A percentile compares a stretch with the other conserved stretches of the same genome.
These are phyloP conservation scores for Gobionotothen gibberifrons DNA, from an alignment of 2,797 vertebrate species.

Conservation along the genomic window DNA sequence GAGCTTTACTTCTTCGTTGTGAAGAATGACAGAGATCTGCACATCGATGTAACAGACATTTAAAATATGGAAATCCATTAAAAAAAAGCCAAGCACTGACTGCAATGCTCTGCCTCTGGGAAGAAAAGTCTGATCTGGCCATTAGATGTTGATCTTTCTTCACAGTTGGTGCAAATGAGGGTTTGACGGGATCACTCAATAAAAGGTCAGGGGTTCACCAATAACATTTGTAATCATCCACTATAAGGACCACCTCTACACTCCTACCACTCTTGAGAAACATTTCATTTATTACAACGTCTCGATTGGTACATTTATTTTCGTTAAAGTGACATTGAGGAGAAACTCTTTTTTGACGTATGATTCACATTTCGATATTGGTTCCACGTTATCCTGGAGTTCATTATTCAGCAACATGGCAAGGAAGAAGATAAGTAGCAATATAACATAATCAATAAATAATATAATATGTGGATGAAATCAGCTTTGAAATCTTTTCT, in stretches of 20 bases:
- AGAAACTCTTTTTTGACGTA: no score
- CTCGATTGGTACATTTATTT: no score
- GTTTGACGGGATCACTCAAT: neutral
- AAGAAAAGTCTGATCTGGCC: neutral
- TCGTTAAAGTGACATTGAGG: neutral
- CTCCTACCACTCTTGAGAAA: neutral
- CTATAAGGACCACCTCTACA: neutral
- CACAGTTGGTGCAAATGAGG: neutral
- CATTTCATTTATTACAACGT: neutral
- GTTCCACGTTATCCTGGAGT: no score
- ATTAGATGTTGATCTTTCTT: constrained; percentile 6
- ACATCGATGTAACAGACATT: constrained; percentile 13
- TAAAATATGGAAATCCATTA: neutral
- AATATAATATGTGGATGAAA: no score
- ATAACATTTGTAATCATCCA: constrained; percentile 15
- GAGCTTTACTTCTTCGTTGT: constrained; percentile 20
- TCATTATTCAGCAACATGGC: no score
- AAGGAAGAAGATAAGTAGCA: no score
- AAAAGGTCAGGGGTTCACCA: neutral
- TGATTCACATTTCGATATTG: no score
- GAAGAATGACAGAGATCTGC: constrained; percentile 29
- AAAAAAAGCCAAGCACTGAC: constrained; percentile 13
- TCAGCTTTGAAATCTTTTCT: neutral
- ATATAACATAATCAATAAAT: no score
- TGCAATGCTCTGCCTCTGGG: neutral